Base-by-base conservation (phyloP, 1,140 invertebrate species). In the Drosophila guanche region DNA sequence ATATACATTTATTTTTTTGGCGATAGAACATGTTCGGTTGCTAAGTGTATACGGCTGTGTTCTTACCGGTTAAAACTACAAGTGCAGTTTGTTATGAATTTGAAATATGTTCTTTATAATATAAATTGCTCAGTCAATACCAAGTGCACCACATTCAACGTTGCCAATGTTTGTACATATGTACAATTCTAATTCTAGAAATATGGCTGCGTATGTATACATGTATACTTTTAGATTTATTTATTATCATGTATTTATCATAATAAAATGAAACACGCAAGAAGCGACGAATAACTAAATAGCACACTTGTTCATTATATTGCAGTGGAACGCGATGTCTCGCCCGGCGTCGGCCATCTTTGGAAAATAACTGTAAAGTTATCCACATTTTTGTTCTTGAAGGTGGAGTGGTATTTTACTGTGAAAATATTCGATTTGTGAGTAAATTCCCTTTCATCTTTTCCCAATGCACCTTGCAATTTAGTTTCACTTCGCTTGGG, bases 1-100 rank as follows among this genome's bases (percentile, higher is more conserved):
- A 76, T 71, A 70, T 77, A 51, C 37, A 67, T 81, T 67, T 69
- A 81, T 83, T 83, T 76, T 67, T 84, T 84, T 84, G 79, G 79
- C 79, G 72, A 79, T 60, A 50, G 67, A 59, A 67, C 59, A 84
- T 78, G 71, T 65, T 67, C 75, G 50, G 12, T 57, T 78, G 60
- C 65, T 84, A 70, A 70, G 59, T 67, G 53, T 79, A 54, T 76
- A 73, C 46, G 56, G 29, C 20, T 48, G 68, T 68, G 55, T 59
- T 60, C 16, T 55, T 80, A 43, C 22, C 37, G 37, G 52, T 76
- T 52, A 52, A 40, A 47, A 50, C 43, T 59, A 55, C 47, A 14
- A 55, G 61, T 52, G 41, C 54, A 23, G 52, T 67, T 52, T 25
- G 54, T 48, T 55, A 67, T 58, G 41, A 45, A 52, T 65, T 71